phyloP scores from a whole-genome alignment of 35 echinoderm and acorn worm species.

The Apostichopus japonicus region DNA sequence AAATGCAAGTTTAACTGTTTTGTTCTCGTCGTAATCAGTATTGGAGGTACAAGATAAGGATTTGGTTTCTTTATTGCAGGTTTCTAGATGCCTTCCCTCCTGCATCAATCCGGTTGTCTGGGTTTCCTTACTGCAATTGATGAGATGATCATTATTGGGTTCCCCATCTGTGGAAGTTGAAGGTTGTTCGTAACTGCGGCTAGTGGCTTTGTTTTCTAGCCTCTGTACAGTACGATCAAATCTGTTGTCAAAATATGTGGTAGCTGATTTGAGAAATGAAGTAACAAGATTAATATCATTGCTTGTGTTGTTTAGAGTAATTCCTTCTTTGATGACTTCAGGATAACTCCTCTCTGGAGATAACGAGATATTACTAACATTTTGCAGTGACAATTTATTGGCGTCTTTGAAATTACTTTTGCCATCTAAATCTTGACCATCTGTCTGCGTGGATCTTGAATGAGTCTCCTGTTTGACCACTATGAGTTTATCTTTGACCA shows the following conservation, averaged over 20 bases:
- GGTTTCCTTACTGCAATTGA: not conserved
- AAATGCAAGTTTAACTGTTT: not conserved
- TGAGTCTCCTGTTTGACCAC: not conserved
- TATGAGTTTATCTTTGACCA: no score
- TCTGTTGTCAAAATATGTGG: not conserved
- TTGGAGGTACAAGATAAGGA: not conserved
- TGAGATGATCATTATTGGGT: no score
- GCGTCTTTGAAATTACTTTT: not conserved
- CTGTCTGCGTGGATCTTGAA: not conserved
- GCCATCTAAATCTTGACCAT: not conserved
- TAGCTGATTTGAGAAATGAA: conserved; percentile 3
- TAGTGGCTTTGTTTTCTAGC: not conserved
- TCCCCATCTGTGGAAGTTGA: not conserved
- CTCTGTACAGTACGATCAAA: not conserved
- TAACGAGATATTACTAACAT: not conserved
- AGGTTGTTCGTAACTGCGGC: not conserved
- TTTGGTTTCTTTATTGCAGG: not conserved
- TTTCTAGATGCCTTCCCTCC: not conserved
- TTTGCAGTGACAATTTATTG: not conserved
- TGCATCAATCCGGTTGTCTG: not conserved
- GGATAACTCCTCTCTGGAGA: not conserved
- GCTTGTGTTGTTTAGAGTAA: not conserved
- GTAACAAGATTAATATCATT: not conserved
- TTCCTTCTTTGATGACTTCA: not conserved
- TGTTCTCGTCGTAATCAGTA: no score